Conservation (phyloP, 2,113 vertebrate genomes). For the Bubalus kerabau region DNA sequence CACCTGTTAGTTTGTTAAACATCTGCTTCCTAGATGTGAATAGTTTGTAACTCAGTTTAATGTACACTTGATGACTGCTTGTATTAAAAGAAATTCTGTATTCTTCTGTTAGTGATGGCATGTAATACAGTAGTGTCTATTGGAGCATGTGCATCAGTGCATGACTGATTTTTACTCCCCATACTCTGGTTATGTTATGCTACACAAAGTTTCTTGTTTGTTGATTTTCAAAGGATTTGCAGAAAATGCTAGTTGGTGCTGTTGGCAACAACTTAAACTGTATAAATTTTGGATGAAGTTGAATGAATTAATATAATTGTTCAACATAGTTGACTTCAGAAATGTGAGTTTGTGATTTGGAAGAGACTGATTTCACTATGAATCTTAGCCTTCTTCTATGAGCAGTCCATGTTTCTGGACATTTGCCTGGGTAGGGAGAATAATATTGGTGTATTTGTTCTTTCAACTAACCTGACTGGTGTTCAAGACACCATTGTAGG, state of each 20-base stretch:
- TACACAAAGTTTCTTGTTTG: neutral
- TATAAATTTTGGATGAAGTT: neutral
- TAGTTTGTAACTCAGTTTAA: slow-evolving; percentile 16
- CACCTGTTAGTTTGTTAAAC: slow-evolving; percentile 1
- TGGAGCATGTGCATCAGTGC: neutral
- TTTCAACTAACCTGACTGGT: neutral
- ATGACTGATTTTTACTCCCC: neutral
- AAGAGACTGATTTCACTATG: neutral
- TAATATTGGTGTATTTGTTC: neutral
- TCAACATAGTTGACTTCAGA: neutral
- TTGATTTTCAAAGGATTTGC: slow-evolving; percentile 12
- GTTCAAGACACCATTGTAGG: neutral
- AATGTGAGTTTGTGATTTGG: slow-evolving; percentile 2
- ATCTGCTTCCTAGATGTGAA: neutral
- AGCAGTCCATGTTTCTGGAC: neutral
- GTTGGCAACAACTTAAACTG: neutral
- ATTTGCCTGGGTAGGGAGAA: neutral
- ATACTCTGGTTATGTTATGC: neutral
- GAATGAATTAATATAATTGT: slow-evolving; percentile 10
- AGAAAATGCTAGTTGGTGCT: neutral
- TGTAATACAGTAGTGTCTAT: neutral
- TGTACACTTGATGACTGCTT: neutral
- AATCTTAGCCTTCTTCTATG: neutral
- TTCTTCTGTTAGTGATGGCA: neutral
- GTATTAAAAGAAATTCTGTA: neutral